Evolutionary conservation across 1,140 invertebrate species (phyloP), one percentile per base, ranked within the genome.

Genomic region (Drosophila ercepeae): DNA sequence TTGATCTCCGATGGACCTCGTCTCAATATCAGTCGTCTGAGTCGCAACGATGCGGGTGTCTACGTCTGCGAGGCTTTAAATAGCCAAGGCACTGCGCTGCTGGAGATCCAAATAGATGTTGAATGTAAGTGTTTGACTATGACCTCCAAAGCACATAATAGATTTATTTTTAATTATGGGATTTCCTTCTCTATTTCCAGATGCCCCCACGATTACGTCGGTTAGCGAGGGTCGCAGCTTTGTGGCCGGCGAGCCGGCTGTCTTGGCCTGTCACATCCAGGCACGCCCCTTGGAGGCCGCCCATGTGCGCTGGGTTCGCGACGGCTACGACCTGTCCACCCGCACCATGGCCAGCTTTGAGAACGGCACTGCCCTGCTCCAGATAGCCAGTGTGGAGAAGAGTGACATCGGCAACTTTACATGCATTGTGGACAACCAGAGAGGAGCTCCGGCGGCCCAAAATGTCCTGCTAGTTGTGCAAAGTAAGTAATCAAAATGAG

Each of bases 41-140:
- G 94, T 44, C 93, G 96, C 9, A 94, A 95, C 44, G 97, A 99
- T 91, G 95, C 96, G 3, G 98, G 98, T 1, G 93, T 95, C 25
- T 99, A 99, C 91, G 95, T 95, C 6, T 95, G 97, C 59, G 95
- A 98, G 78, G 98, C 97, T 2, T 93, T 94, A 41, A 99, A 99
- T 92, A 94, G 94, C 9, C 96, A 98, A 91, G 98, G 98, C 14
- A 94, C 94, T 4, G 94, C 95, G 1, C 93, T 94, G 63, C 93
- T 96, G 55, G 95, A 95, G 72, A 94, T 99, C 61, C 95, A 95
- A 60, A 92, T 99, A 44, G 95, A 95, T 75, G 97, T 99, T 2
- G 95, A 97, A 92, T 99, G 97, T 98, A 94, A 97, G 97, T 94
- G 90, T 49, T 44, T 4, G 3, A 9, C 27, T 6, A 14, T 67